These are phyloP conservation scores for Apotomis betuletana DNA, from an alignment of 2,888 invertebrate species.

Conservation along the genomic window DNA sequence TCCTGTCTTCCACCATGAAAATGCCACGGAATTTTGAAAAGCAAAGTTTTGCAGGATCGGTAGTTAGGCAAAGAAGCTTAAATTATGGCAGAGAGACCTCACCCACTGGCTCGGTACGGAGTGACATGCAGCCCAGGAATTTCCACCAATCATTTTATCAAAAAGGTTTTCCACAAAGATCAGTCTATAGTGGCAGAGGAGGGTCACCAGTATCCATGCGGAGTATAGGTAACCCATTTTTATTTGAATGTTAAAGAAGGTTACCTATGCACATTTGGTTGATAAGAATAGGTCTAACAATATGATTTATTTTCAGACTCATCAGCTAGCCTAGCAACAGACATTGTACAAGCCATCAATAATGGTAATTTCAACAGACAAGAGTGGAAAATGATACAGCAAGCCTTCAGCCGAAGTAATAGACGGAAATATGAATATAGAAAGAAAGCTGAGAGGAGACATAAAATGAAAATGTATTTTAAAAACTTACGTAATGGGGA, in stretches of 20 bases:
- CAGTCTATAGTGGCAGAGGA: conserved; percentile 61
- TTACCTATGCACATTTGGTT: no score
- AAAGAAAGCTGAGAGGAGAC: conserved; percentile 61
- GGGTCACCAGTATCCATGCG: conserved; percentile 67
- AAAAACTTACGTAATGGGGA: conserved; percentile 57
- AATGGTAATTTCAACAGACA: conserved; percentile 59
- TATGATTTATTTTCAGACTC: conserved; percentile 59
- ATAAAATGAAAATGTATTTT: conserved; percentile 56
- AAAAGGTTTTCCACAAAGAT: conserved; percentile 51
- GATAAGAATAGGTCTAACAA: no score
- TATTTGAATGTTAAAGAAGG: no score
- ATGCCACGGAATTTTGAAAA: conserved; percentile 57
- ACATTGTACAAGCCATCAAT: conserved; percentile 63
- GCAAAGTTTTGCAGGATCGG: conserved; percentile 51
- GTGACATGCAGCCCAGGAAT: conserved; percentile 57
- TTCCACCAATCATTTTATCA: conserved; percentile 52
- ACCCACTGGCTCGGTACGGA: conserved; percentile 44
- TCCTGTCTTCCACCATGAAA: conserved; percentile 52
- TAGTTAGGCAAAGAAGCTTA: conserved; percentile 41
- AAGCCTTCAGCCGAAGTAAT: conserved; percentile 55
- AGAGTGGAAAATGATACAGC: conserved; percentile 62
- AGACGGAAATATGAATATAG: conserved; percentile 53
- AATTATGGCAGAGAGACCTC: conserved; percentile 60
- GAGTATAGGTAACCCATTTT: conserved; percentile 60
- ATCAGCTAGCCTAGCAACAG: conserved; percentile 60